phyloP scores from a whole-genome alignment of 2,888 invertebrate genomes.

The Orthosia cruda region DNA sequence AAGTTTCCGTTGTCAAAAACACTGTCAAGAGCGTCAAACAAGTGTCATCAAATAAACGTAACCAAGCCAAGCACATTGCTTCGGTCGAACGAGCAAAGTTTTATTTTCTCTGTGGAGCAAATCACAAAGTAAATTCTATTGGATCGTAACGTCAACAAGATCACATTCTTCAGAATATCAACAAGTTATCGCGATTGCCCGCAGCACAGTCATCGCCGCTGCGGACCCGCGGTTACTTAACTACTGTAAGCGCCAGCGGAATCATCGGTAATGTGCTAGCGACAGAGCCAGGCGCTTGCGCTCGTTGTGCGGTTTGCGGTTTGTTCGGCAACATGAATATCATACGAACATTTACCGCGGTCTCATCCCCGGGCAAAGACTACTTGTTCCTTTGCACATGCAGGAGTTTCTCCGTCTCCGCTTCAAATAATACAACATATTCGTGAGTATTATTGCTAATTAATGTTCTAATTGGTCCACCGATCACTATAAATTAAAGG shows the following conservation, averaged over 20 bases:
- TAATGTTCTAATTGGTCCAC: not conserved
- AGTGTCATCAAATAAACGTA: too few relatives aligned
- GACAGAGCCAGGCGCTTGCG: slow-evolving; percentile 20
- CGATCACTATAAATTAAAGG: not conserved
- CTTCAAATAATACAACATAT: slow-evolving; percentile 78
- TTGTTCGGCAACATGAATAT: slow-evolving; percentile 78
- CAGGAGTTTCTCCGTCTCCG: slow-evolving; percentile 82
- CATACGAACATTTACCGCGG: slow-evolving; percentile 71
- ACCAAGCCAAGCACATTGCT: too few relatives aligned
- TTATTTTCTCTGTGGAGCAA: too few relatives aligned
- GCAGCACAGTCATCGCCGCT: slow-evolving; percentile 32
- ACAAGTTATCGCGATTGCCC: slow-evolving; percentile 52
- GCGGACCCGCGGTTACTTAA: slow-evolving; percentile 36
- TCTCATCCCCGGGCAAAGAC: slow-evolving; percentile 63
- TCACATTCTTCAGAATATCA: slow-evolving; percentile 41
- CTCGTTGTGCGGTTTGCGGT: slow-evolving; percentile 28
- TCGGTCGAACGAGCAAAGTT: too few relatives aligned
- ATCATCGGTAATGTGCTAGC: slow-evolving; percentile 52
- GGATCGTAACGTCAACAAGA: slow-evolving; percentile 40
- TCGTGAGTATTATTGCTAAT: slow-evolving; percentile 80
- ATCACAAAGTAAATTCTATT: too few relatives aligned
- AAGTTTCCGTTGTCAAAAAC: too few relatives aligned
- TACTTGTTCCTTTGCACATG: slow-evolving; percentile 27
- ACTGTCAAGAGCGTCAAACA: too few relatives aligned
- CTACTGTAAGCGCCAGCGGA: slow-evolving; percentile 5